A percentile compares a stretch with the other conserved stretches of the same genome.
Evolutionary conservation across 2,797 vertebrate species (phyloP).

Genomic region (Rhinophrynus dorsalis): DNA sequence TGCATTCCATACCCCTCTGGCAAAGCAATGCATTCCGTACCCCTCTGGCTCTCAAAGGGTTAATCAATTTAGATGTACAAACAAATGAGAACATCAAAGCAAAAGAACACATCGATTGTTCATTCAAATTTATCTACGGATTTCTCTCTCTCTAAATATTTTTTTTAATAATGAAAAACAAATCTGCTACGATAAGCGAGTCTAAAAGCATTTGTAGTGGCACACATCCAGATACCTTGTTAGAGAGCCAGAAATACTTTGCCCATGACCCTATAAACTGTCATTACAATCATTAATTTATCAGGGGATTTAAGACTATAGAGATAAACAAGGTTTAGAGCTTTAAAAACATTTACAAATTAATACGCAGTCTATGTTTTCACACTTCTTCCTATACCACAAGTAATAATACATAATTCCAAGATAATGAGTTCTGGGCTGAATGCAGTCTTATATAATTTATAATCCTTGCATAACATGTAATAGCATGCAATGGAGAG

Average conservation of each 20-base stretch:
- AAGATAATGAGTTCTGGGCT: neutral
- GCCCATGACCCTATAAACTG: constrained; percentile 6
- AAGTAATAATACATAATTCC: neutral
- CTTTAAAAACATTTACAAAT: neutral
- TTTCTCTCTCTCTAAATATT: neutral
- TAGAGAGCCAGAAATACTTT: constrained; percentile 3
- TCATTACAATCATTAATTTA: neutral
- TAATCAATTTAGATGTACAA: no score
- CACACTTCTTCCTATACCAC: neutral
- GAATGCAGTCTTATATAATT: neutral
- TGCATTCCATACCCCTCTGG: no score
- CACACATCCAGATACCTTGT: neutral
- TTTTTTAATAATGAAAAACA: neutral
- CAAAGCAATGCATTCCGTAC: no score
- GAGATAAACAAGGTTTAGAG: constrained; percentile 1
- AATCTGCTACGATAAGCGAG: neutral
- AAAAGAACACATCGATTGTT: neutral
- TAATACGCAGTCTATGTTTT: neutral
- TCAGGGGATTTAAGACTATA: neutral
- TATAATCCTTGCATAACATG: neutral
- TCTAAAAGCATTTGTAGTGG: neutral
- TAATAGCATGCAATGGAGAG: constrained; percentile 1
- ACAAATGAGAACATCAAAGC: no score
- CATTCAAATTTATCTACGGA: no score
- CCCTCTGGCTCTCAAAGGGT: no score